A percentile compares a stretch with the other conserved stretches of the same genome.
These are phyloP conservation scores for Poecile atricapillus DNA, from an alignment of 2,113 vertebrate species.

Conservation along the genomic window DNA sequence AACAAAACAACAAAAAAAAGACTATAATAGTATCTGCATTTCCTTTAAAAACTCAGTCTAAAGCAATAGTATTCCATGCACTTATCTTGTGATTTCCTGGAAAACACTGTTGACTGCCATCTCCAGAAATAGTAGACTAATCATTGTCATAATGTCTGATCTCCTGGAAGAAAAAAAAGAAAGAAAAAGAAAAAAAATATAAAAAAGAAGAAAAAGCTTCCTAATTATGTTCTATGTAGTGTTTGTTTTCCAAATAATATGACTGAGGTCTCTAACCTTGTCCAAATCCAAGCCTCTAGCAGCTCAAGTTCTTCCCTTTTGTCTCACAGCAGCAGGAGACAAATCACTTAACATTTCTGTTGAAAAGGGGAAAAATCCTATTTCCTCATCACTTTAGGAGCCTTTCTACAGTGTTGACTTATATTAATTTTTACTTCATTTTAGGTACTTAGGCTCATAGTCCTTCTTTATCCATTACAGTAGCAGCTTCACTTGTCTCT, in stretches of 20 bases:
- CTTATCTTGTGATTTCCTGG: not conserved
- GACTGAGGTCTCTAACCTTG: not conserved
- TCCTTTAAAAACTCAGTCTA: not conserved
- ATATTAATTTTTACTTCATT: not conserved
- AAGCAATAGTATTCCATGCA: not conserved
- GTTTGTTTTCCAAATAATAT: not conserved
- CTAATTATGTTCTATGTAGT: not conserved
- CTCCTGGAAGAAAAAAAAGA: not conserved
- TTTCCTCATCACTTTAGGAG: not conserved
- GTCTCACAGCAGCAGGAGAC: not conserved
- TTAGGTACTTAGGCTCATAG: not conserved
- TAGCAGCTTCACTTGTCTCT: not conserved
- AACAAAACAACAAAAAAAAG: not conserved
- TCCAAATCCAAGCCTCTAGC: not conserved
- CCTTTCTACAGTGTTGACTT: not conserved
- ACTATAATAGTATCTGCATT: not conserved
- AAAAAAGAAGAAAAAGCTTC: not conserved
- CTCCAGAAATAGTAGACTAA: not conserved
- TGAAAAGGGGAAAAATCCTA: not conserved
- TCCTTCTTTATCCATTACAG: not conserved
- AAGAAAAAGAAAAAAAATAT: not conserved
- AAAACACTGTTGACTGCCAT: not conserved
- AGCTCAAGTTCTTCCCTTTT: not conserved
- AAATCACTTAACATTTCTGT: not conserved
- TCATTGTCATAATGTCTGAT: not conserved